Base-by-base conservation (phyloP, 2,113 vertebrate genomes). In the Chrysemys picta region DNA sequence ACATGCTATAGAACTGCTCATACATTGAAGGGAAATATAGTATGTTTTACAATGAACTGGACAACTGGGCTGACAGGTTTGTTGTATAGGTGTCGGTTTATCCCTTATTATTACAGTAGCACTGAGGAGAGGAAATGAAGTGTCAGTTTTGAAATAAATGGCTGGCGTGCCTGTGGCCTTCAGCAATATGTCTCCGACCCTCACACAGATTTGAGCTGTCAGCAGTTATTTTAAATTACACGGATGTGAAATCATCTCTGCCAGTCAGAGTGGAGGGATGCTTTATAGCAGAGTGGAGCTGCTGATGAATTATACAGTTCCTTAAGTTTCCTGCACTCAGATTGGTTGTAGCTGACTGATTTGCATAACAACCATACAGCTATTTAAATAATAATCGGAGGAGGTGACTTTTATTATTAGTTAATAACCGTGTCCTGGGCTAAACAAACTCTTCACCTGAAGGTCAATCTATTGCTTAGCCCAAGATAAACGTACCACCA, bases 31-130 rank as follows among this genome's bases (percentile, higher is more conserved):
- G 84, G 65, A 82, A 93, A 90, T n/a, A 69, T 12, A 90, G 54
- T 10, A 80, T 54, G 86, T 3, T 94, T 85, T 91, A 82, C 82
- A 94, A 87, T 76, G 79, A 94, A 92, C 81, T 87, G 81, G 91
- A 94, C 96, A 95, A 81, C 1, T 91, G 88, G 91, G 95, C 87
- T 56, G 89, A 52, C 88, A 95, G 85, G 93, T 79, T 83, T 80
- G 59, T 82, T 85, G 75, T 29, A 91, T 92, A 87, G 95, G 86
- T 94, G 91, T 91, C 92, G 31, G 53, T 47, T 92, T 95, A 83
- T 88, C 83, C 76, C 84, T 95, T 94, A 76, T 95, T 95, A 96
- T 80, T 92, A 95, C 93, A 91, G 81, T 96, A 95, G 91, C 47
- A 95, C 76, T 85, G 90, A 96, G 85, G 81, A 82, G 82, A 95